Evolutionary conservation across 2,113 vertebrate species (phyloP).

Genomic region (Leuciscus idus): DNA sequence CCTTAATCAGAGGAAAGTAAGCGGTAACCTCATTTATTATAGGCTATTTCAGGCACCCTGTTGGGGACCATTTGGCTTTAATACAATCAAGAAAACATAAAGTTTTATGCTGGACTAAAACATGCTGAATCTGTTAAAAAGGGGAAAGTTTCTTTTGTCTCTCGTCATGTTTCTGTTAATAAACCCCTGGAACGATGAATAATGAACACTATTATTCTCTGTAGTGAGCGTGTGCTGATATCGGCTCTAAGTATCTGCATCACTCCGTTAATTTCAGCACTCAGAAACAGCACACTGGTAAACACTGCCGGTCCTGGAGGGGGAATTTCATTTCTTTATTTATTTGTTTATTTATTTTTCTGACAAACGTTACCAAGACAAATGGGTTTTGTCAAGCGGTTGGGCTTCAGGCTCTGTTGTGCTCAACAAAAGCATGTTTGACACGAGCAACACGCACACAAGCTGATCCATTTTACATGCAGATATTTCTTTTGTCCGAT

Average conservation of each 20-base stretch:
- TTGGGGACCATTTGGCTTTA: slow-evolving; percentile 18
- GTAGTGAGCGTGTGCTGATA: slow-evolving; percentile 13
- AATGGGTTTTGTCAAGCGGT: slow-evolving; percentile 8
- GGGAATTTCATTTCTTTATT: not conserved
- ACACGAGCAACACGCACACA: not conserved
- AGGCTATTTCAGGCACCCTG: slow-evolving; percentile 22
- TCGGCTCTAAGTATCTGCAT: slow-evolving; percentile 2
- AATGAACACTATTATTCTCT: slow-evolving; percentile 29
- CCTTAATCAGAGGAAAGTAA: slow-evolving; percentile 1
- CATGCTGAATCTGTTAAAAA: slow-evolving; percentile 14
- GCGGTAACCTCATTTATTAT: slow-evolving; percentile 1
- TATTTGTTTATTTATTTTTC: slow-evolving; percentile 11
- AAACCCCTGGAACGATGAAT: slow-evolving; percentile 35
- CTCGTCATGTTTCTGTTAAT: not conserved
- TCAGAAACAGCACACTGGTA: slow-evolving; percentile 15
- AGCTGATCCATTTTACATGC: not conserved
- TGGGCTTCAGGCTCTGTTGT: not conserved
- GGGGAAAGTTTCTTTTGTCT: not conserved
- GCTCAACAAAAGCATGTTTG: slow-evolving; percentile 3
- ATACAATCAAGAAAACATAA: not conserved
- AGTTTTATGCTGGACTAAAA: not conserved
- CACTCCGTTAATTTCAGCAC: not conserved
- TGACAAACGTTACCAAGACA: not conserved
- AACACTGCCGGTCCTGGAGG: slow-evolving; percentile 24
- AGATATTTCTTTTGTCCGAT: not conserved